Base-by-base conservation (phyloP, 1,140 invertebrate species). In the Tachypleus tridentatus region DNA sequence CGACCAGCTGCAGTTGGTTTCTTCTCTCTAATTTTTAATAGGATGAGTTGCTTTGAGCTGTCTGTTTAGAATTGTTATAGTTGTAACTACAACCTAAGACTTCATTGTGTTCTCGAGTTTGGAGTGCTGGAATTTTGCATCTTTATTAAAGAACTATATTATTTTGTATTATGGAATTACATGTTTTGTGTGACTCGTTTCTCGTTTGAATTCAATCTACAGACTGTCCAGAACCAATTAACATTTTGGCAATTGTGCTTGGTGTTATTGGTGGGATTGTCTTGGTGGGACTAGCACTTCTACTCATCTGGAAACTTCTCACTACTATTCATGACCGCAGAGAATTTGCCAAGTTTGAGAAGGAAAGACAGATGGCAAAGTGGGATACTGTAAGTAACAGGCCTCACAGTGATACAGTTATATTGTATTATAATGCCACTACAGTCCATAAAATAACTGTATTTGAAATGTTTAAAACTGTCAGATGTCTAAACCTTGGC, bases 311-410 rank as follows among this genome's bases (percentile, higher is more conserved):
- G 96, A 98, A 98, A 80, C 81, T 98, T 63, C 81, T 94, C 1
- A 97, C 94, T 4, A 93, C 91, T 48, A 91, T 98, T 66, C 93
- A 97, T 73, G 97, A 99, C 77, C 82, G 92, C 61, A 79, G 91
- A 67, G 97, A 99, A 78, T 97, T 95, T 77, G 96, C 94, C 7
- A 88, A 88, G 72, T 99, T 99, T 77, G 92, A 98, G 76, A 95
- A 97, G 74, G 95, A 99, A 76, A 82, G 91, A 68, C 87, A 90
- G 82, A 90, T 89, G 79, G 91, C 94, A 60, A 91, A 91, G 75
- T 99, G 94, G 94, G 90, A 96, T 75, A 82, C 83, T 62, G 87
- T 91, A 79, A 81, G 76, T n/a, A n/a, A n/a, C n/a, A n/a, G n/a
- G n/a, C n/a, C n/a, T n/a, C n/a, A n/a, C n/a, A n/a, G n/a, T n/a